Base-by-base conservation (phyloP, 2,797 vertebrate genomes). In the Acipenser transmontanus region DNA sequence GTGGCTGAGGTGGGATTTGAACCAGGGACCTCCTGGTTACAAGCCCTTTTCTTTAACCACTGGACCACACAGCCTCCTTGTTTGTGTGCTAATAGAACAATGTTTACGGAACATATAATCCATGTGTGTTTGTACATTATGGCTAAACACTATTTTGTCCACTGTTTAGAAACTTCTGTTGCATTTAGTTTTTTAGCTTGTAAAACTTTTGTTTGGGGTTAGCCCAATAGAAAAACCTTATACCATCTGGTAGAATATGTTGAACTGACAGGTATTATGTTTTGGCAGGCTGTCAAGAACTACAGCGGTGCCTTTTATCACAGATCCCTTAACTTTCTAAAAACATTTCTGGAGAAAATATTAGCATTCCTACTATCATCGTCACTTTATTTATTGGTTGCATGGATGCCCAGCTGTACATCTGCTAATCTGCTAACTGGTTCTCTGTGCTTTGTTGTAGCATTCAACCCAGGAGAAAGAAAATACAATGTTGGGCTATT, bases 311-410 rank as follows among this genome's bases (percentile, higher is more conserved):
- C 17, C 75, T 84, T 83, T 83, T 77, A 79, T 81, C 77, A 70
- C 76, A 65, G 5, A 0, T 57, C 63, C 69, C 77, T 79, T 78
- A 72, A 73, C 69, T 79, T 34, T 34, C 78, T 78, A 69, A 78
- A 75, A 66, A 66, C 66, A 77, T 77, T 84, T 82, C 77, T 80
- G 70, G 70, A 78, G 67, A 76, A 78, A 77, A 79, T 74, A 68
- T 80, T 81, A 74, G 70, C 76, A 78, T 79, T 82, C 79, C 74
- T 71, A 0, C 65, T 70, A 70, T 76, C 77, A 9, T 67, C 49
- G 68, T 79, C 69, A 69, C 77, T 79, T 79, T 78, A 82, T 81
- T 84, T 84, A 80, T 83, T 79, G 71, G 73, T 79, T 74, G 63
- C 68, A 72, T 73, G 66, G 72, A 71, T 75, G 71, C 72, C 8